phyloP scores from a whole-genome alignment of 2,113 vertebrate genomes.

The Alces alces region DNA sequence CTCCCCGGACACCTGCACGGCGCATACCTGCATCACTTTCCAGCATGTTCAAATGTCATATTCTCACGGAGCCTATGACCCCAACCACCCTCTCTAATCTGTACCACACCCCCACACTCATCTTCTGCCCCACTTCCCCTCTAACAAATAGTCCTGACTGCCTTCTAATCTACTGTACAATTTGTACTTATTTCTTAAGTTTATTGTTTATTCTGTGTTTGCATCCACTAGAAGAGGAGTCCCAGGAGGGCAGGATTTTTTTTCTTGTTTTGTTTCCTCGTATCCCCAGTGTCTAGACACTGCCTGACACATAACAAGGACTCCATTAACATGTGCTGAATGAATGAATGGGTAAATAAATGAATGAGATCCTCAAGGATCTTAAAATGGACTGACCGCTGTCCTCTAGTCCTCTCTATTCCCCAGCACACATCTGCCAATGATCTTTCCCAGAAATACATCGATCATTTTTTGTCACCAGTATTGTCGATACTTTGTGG shows the following conservation, averaged over 20 bases:
- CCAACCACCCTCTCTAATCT: neutral
- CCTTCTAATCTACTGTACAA: neutral
- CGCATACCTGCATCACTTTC: neutral
- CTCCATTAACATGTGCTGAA: neutral
- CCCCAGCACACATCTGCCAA: neutral
- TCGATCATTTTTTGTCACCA: neutral
- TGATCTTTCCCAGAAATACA: constrained; percentile 47
- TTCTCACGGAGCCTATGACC: too few species aligned
- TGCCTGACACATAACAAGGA: neutral
- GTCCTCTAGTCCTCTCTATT: neutral
- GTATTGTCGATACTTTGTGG: constrained; percentile 14
- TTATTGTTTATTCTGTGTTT: neutral
- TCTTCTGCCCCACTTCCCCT: neutral
- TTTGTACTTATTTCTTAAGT: neutral
- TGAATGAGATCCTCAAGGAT: neutral
- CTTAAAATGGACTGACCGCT: neutral
- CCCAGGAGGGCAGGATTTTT: neutral
- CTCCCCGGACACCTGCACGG: neutral
- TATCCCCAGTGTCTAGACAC: neutral
- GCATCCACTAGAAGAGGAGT: neutral
- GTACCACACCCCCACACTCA: fast-evolving
- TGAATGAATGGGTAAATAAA: neutral
- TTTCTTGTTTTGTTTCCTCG: neutral
- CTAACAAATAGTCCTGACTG: neutral
- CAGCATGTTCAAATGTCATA: fast-evolving